Evolutionary conservation across 1,140 invertebrate genomes (phyloP).

Genomic region (Dreissena polymorpha): DNA sequence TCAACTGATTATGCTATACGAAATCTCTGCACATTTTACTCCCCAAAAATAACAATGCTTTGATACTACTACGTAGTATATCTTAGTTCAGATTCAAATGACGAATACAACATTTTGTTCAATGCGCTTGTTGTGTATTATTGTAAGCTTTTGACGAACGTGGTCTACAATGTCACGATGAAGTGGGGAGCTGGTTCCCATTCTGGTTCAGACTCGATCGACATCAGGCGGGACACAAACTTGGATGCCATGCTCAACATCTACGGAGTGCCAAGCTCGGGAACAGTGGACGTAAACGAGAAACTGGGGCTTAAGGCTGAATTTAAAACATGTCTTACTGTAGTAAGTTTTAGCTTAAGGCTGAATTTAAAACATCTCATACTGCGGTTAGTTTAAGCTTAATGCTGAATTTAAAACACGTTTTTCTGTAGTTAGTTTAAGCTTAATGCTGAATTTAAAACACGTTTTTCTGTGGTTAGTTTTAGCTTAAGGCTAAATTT

Average conservation of each 20-base stretch:
- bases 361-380: neutral
- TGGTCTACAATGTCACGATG: neutral
- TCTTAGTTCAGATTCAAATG: no score
- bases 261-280: neutral
- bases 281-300: neutral
- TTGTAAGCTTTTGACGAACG: no score
- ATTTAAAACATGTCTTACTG: conserved; percentile 5
- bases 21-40: no score
- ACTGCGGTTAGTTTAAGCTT: neutral
- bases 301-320: neutral
- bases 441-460: no score
- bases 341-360: neutral
- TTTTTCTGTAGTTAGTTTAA: no score
- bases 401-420: neutral
- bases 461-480: no score
- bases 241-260: neutral
- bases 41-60: no score
- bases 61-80: no score
- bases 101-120: no score
- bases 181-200: conserved; percentile 5
- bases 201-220: neutral
- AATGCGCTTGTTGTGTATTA: no score
- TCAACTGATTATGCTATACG: no score
- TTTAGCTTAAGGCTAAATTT: no score
- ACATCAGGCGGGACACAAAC: conserved; percentile 3